phyloP scores from a whole-genome alignment of 2,797 vertebrate genomes.

The Ciconia nigra region DNA sequence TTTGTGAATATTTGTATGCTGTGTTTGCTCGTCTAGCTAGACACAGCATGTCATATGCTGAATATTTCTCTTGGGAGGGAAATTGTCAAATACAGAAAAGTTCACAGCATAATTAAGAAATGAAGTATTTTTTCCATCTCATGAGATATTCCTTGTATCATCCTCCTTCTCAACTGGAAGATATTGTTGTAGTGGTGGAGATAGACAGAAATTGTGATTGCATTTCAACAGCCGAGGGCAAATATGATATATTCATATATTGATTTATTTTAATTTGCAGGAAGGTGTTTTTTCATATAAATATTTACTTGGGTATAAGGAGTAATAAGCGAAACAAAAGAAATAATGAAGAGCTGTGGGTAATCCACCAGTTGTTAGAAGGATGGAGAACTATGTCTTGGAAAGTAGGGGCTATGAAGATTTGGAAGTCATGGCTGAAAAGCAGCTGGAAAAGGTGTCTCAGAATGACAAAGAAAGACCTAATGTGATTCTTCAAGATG shows the following conservation, averaged over 20 bases:
- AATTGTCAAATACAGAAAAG: not conserved
- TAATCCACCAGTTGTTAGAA: not conserved
- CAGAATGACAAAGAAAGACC: not conserved
- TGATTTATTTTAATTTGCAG: not conserved
- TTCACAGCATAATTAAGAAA: not conserved
- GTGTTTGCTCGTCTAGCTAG: not conserved
- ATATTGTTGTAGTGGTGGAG: not conserved
- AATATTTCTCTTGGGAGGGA: not conserved
- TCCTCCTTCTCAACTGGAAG: not conserved
- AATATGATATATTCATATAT: not conserved
- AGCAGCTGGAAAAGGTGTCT: not conserved
- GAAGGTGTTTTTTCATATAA: not conserved
- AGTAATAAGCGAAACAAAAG: not conserved
- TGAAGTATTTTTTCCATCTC: not conserved
- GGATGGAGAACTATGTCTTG: not conserved
- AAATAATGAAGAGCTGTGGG: not conserved
- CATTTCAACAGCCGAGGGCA: not conserved
- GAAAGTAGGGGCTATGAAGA: not conserved
- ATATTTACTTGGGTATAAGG: not conserved
- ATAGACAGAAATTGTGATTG: not conserved
- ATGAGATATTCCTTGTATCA: not conserved
- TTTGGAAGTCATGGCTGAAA: not conserved
- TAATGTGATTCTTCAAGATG: not conserved
- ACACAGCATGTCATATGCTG: not conserved
- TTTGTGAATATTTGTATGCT: not conserved